phyloP scores from a whole-genome alignment of 92 coral and sea anemone species.

The Parazoanthus darwini region DNA sequence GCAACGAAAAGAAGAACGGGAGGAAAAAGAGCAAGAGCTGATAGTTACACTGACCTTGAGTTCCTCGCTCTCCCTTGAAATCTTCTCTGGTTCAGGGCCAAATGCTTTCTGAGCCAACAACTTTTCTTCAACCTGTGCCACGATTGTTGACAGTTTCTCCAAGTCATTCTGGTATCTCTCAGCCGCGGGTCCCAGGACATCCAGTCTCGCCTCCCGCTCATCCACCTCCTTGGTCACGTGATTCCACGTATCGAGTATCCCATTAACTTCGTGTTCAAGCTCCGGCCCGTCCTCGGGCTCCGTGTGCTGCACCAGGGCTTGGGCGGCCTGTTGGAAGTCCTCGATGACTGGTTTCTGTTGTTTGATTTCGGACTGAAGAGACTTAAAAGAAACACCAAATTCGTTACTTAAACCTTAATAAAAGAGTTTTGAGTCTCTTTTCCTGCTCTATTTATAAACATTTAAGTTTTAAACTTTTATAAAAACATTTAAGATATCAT shows the following conservation, averaged over 20 bases:
- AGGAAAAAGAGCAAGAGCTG: not conserved
- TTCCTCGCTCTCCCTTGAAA: constrained; percentile 63
- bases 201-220: constrained; percentile 63
- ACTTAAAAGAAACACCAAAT: not conserved
- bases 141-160: constrained; percentile 66
- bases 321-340: constrained; percentile 80
- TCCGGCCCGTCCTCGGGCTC: constrained; percentile 70
- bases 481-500: no score
- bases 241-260: constrained; percentile 45
- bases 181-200: constrained; percentile 53
- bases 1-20: not conserved
- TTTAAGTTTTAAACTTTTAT: not conserved
- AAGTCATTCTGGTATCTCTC: constrained; percentile 75
- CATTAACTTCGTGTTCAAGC: constrained; percentile 71
- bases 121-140: constrained; percentile 70
- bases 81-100: constrained; percentile 85
- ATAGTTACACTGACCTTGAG: constrained; percentile 62
- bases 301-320: constrained; percentile 71
- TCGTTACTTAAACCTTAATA: not conserved
- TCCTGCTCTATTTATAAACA: not conserved
- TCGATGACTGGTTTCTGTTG: constrained; percentile 77
- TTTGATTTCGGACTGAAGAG: constrained; percentile 68
- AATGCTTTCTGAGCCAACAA: constrained; percentile 73
- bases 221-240: constrained; percentile 78
- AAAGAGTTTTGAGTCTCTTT: not conserved